Evolutionary conservation across 2,113 vertebrate species (phyloP).

Genomic region (Oreochromis spilurus): DNA sequence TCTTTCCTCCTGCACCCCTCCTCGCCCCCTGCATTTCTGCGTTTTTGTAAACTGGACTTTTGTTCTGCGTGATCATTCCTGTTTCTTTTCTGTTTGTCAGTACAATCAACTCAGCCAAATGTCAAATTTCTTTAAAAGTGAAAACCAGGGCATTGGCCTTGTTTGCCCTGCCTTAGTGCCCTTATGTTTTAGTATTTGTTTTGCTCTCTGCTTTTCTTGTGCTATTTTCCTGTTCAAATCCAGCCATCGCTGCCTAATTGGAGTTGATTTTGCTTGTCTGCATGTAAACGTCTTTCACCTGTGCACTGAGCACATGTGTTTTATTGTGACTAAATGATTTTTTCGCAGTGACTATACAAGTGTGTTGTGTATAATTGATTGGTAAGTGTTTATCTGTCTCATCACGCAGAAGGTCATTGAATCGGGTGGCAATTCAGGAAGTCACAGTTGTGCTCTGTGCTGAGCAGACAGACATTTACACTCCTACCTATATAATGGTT

Average conservation of each 20-base stretch:
- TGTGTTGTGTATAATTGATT: slow-evolving; percentile 2
- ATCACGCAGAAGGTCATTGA: slow-evolving; percentile 10
- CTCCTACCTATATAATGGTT: slow-evolving; percentile 39
- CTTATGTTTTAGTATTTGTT: background rate
- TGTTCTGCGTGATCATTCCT: background rate
- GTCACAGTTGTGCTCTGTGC: background rate
- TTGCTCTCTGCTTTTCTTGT: background rate
- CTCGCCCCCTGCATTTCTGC: background rate
- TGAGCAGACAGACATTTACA: slow-evolving; percentile 38
- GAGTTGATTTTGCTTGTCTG: background rate
- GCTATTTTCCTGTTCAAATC: background rate
- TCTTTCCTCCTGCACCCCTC: background rate
- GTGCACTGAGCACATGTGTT: background rate
- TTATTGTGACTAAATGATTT: background rate
- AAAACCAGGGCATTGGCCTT: background rate
- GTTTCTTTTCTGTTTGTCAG: background rate
- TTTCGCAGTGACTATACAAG: background rate
- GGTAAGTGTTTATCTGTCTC: slow-evolving; percentile 10
- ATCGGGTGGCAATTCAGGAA: background rate
- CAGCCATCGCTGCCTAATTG: slow-evolving; percentile 19
- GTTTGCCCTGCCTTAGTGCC: background rate
- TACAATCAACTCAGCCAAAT: background rate
- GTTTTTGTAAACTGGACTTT: background rate
- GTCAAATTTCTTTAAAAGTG: background rate
- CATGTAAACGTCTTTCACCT: background rate